Conservation (phyloP, 2,888 invertebrate genomes). For the Drosophila dives region DNA sequence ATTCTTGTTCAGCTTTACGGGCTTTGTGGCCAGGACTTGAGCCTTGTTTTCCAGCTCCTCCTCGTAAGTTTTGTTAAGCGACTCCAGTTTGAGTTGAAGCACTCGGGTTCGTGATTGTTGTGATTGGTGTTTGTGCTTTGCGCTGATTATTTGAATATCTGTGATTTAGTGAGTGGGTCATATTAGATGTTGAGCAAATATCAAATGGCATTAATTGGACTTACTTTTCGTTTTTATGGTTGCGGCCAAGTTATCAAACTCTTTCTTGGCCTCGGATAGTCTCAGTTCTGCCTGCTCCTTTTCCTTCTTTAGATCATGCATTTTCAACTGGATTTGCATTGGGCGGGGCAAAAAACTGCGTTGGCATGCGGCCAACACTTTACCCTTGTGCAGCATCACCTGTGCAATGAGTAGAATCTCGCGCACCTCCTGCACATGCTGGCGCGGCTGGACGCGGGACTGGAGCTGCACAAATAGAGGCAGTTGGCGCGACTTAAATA, state of each 20-base stretch:
- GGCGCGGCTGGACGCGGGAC: slow-evolving; percentile 78
- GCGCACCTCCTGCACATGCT: slow-evolving; percentile 77
- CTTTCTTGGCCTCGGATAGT: slow-evolving; percentile 63
- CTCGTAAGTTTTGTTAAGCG: slow-evolving; percentile 62
- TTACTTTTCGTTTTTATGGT: slow-evolving; percentile 82
- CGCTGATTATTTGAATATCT: slow-evolving; percentile 80
- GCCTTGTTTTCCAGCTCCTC: slow-evolving; percentile 70
- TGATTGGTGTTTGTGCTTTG: slow-evolving; percentile 71
- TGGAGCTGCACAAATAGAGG: slow-evolving; percentile 80
- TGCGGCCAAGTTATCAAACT: slow-evolving; percentile 71
- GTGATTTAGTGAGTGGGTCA: neutral
- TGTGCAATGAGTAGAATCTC: slow-evolving; percentile 82
- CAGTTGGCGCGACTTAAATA: slow-evolving; percentile 82
- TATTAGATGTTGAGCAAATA: neutral
- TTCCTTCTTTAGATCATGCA: slow-evolving; percentile 73
- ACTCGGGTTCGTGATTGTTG: slow-evolving; percentile 69
- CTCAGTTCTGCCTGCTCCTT: slow-evolving; percentile 56
- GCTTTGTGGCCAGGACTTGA: slow-evolving; percentile 76
- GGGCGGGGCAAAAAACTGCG: slow-evolving; percentile 79
- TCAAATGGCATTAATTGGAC: slow-evolving; percentile 6
- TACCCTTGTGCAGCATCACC: slow-evolving; percentile 74
- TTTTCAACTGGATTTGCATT: slow-evolving; percentile 77
- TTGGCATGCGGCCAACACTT: slow-evolving; percentile 73
- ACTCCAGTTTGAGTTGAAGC: slow-evolving; percentile 73
- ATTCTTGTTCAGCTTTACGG: slow-evolving; percentile 72